Conservation (phyloP, 2,888 invertebrate genomes). For the Ashinkailepas kermadecensis region DNA sequence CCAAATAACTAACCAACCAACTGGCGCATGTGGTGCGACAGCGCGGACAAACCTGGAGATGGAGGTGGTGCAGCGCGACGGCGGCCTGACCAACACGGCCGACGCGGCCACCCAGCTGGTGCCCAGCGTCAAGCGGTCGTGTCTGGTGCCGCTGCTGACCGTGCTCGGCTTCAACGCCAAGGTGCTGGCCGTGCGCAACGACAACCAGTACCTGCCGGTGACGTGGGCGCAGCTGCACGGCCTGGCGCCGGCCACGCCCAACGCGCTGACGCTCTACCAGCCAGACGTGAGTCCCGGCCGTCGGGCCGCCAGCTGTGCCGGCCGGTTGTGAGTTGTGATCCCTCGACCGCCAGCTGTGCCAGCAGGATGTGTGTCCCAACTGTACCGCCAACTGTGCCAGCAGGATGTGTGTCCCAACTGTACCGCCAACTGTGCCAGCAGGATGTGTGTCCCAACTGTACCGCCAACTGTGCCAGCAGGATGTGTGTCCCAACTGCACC, state of each 20-base stretch:
- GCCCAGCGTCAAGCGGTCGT: slow-evolving; percentile 59
- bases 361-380: slow-evolving; percentile 25
- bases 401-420: slow-evolving; percentile 25
- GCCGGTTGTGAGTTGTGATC: slow-evolving; percentile 26
- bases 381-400: slow-evolving; percentile 25
- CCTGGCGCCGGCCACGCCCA: slow-evolving; percentile 35
- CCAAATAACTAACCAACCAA: too few relatives aligned
- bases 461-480: neutral
- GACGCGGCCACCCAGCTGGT: slow-evolving; percentile 34
- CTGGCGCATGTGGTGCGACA: neutral
- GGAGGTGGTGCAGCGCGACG: slow-evolving; percentile 83
- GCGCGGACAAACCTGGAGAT: slow-evolving; percentile 78
- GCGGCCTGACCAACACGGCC: slow-evolving; percentile 52
- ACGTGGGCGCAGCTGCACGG: slow-evolving; percentile 34
- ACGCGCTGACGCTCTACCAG: slow-evolving; percentile 24
- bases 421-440: slow-evolving; percentile 26
- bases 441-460: too few relatives aligned
- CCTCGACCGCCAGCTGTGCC: slow-evolving; percentile 26
- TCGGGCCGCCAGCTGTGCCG: slow-evolving; percentile 25
- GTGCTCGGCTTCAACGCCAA: slow-evolving; percentile 80
- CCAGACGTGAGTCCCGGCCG: slow-evolving; percentile 23
- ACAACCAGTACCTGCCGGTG: slow-evolving; percentile 43
- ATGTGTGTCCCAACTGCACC: neutral
- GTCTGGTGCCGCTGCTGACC: slow-evolving; percentile 78
- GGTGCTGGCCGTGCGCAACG: slow-evolving; percentile 51